Percentiles rank a stretch among this genome's conserved stretches.
Conservation (phyloP, 1,140 invertebrate genomes). For the Paraescarpia echinospica region DNA sequence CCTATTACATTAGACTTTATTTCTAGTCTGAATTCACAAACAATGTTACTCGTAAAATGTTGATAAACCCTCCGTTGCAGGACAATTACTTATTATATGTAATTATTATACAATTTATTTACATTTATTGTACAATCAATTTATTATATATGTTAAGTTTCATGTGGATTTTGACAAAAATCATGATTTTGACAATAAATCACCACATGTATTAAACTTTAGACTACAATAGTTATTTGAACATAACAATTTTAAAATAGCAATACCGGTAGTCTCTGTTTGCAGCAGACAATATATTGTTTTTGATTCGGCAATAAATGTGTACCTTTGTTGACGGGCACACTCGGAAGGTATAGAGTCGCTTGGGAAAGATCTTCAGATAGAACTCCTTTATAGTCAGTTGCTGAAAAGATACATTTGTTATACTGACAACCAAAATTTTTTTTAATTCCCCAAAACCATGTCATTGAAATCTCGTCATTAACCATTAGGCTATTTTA, state of each 20-base stretch:
- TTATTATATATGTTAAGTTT: neutral
- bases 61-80: no score
- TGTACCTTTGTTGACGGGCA: constrained; percentile 87
- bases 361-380: constrained; percentile 87
- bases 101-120: no score
- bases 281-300: neutral
- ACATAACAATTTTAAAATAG: neutral
- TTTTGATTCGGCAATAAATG: neutral
- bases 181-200: no score
- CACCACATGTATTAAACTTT: no score
- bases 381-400: constrained; percentile 89
- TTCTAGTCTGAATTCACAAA: no score
- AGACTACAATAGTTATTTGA: neutral
- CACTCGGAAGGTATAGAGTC: constrained; percentile 86
- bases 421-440: neutral
- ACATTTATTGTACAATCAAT: no score
- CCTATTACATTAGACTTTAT: neutral
- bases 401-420: constrained; percentile 65
- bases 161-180: neutral
- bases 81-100: no score
- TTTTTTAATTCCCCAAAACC: no score
- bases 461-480: no score
- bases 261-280: neutral
- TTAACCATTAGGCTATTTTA: no score
- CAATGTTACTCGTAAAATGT: no score